A percentile compares a stretch with the other conserved stretches of the same genome.
These are phyloP conservation scores for Bacillus rossius DNA, from an alignment of 1,140 invertebrate genomes.

Conservation along the genomic window DNA sequence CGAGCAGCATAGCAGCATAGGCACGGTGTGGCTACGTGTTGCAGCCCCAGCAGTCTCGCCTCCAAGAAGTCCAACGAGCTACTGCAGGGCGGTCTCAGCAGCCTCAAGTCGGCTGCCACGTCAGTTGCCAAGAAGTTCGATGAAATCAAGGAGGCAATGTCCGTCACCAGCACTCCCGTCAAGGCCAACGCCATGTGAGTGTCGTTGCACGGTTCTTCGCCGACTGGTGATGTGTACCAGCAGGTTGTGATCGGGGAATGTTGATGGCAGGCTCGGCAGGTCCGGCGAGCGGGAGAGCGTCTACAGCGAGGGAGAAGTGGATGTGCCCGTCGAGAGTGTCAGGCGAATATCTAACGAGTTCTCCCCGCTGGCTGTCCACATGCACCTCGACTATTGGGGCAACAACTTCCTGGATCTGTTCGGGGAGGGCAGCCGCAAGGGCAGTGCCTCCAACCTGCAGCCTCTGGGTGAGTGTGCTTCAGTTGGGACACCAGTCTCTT, in stretches of 20 bases:
- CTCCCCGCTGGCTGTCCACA: slow-evolving; percentile 26
- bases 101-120: slow-evolving; percentile 78
- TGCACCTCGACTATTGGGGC: slow-evolving; percentile 31
- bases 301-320: no score
- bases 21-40: slow-evolving; percentile 25
- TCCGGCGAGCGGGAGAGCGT: no score
- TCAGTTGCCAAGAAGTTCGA: slow-evolving; percentile 85
- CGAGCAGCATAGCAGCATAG: no score
- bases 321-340: slow-evolving; percentile 1
- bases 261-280: no score
- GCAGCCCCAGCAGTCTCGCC: slow-evolving; percentile 71
- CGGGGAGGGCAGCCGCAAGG: slow-evolving; percentile 33
- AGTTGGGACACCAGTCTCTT: no score
- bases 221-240: no score
- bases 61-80: slow-evolving; percentile 85
- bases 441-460: slow-evolving; percentile 33
- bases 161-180: slow-evolving; percentile 76
- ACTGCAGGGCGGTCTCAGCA: slow-evolving; percentile 77
- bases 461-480: slow-evolving; percentile 20
- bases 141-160: slow-evolving; percentile 89
- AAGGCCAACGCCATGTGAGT: slow-evolving; percentile 40
- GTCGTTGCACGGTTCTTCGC: background rate
- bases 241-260: no score
- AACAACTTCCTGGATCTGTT: slow-evolving; percentile 31
- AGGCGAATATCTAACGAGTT: slow-evolving; percentile 32